These are phyloP conservation scores for Ophonus ardosiacus DNA, from an alignment of 2,888 invertebrate genomes.

Conservation along the genomic window DNA sequence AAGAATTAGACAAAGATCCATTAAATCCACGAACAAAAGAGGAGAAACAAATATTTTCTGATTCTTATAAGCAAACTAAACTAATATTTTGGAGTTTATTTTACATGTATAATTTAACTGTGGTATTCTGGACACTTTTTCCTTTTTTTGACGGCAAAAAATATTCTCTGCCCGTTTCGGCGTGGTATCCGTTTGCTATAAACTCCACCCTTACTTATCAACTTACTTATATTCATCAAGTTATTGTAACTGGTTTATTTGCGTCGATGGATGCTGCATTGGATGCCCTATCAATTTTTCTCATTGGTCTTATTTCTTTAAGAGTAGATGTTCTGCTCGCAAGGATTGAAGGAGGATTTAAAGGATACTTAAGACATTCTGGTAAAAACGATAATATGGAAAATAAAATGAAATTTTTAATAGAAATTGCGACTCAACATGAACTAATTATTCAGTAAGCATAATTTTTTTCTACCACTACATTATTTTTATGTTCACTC, in stretches of 20 bases:
- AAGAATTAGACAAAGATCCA: conserved; percentile 26
- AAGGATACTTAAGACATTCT: neutral
- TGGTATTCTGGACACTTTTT: conserved; percentile 54
- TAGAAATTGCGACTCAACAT: conserved; percentile 42
- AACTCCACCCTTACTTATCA: conserved; percentile 17
- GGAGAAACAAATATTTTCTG: conserved; percentile 37
- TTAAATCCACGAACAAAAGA: conserved; percentile 48
- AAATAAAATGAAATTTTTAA: conserved; percentile 22
- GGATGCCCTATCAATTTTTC: conserved; percentile 4
- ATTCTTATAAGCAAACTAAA: conserved; percentile 9
- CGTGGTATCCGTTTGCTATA: conserved; percentile 63
- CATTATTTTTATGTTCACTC: neutral
- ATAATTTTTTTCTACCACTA: neutral
- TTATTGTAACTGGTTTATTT: neutral
- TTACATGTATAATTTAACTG: conserved; percentile 28
- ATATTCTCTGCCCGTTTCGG: conserved; percentile 43
- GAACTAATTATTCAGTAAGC: conserved; percentile 56
- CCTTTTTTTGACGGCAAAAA: conserved; percentile 47
- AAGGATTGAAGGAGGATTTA: conserved; percentile 18
- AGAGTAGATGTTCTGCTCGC: conserved; percentile 33
- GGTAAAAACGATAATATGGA: neutral
- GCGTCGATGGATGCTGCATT: conserved; percentile 29
- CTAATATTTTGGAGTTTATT: conserved; percentile 28
- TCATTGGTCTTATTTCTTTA: conserved; percentile 21
- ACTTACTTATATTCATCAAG: conserved; percentile 23